Evolutionary conservation across 2,797 vertebrate species (phyloP).

Genomic region (Parotocinclus haroldoi): DNA sequence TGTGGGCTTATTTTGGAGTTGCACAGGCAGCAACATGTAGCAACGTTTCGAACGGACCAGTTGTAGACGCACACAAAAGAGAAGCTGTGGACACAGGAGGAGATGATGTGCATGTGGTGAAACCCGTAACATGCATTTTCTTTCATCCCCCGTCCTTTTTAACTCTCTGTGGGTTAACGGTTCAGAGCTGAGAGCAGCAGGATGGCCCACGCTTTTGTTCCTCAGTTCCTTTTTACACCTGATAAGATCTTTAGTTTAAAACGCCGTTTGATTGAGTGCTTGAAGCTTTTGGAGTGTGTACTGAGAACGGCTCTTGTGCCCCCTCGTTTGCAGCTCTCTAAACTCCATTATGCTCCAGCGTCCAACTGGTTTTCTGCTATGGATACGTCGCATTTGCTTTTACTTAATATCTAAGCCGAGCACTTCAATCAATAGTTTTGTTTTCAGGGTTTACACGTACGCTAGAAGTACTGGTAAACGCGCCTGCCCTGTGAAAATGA

Average conservation of each 20-base stretch:
- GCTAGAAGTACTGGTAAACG: no score
- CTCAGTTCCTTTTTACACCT: slow-evolving; percentile 45
- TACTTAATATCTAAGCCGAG: neutral
- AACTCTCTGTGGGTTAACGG: slow-evolving; percentile 19
- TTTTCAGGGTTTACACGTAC: no score
- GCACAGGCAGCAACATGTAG: no score
- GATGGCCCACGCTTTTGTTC: slow-evolving; percentile 36
- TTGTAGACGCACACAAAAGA: slow-evolving; percentile 12
- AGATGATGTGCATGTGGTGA: slow-evolving; percentile 28
- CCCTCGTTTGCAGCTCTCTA: slow-evolving; percentile 42
- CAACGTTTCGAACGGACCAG: slow-evolving; percentile 25
- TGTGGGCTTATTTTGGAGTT: neutral
- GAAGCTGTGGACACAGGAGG: slow-evolving; percentile 1
- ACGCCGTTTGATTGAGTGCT: slow-evolving; percentile 40
- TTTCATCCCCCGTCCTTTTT: slow-evolving; percentile 25
- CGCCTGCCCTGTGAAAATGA: no score
- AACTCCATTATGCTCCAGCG: slow-evolving; percentile 24
- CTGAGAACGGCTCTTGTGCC: slow-evolving; percentile 23
- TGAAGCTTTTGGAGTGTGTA: slow-evolving; percentile 34
- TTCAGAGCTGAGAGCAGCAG: slow-evolving; percentile 28
- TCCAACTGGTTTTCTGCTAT: neutral
- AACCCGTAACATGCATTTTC: slow-evolving; percentile 17
- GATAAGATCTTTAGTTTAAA: slow-evolving; percentile 47
- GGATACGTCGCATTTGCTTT: neutral
- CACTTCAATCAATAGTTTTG: no score